phyloP scores from a whole-genome alignment of 2,888 invertebrate genomes.

The Drosophila aldrichi region DNA sequence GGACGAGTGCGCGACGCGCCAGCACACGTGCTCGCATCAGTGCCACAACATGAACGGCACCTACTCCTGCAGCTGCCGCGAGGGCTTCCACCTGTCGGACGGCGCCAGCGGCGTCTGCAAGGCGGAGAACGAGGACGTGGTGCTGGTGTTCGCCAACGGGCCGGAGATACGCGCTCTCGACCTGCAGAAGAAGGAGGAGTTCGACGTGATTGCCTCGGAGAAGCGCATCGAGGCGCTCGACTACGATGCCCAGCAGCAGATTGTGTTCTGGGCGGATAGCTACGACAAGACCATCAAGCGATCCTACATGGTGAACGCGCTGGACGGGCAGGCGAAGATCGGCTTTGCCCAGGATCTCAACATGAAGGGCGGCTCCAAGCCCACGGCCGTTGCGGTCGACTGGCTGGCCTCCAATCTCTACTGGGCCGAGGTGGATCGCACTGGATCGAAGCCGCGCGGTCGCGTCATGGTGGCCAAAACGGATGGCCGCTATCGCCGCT shows the following conservation, averaged over 20 bases:
- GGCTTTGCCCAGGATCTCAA: conserved; percentile 95
- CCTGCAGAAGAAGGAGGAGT: conserved; percentile 89
- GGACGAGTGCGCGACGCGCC: conserved; percentile 94
- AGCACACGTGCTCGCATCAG: conserved; percentile 96
- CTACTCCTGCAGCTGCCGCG: conserved; percentile 93
- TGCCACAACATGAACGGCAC: conserved; percentile 97
- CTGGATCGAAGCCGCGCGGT: conserved; percentile 91
- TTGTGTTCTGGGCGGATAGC: conserved; percentile 98
- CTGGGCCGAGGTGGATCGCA: conserved; percentile 94
- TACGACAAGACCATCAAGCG: conserved; percentile 95
- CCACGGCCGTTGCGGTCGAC: conserved; percentile 96
- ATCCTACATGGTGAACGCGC: conserved; percentile 94
- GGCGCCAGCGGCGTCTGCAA: conserved; percentile 93
- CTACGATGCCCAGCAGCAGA: conserved; percentile 92
- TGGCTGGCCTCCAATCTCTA: conserved; percentile 97
- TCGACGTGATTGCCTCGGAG: conserved; percentile 92
- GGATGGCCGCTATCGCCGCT: conserved; percentile 94
- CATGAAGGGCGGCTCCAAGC: conserved; percentile 93
- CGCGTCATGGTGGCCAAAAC: conserved; percentile 94
- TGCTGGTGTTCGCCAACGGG: conserved; percentile 92
- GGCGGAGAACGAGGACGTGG: conserved; percentile 88
- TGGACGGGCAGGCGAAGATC: conserved; percentile 90
- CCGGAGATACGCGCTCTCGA: conserved; percentile 93
- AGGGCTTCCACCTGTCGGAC: conserved; percentile 92
- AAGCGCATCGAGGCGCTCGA: conserved; percentile 96